Percentiles rank a stretch among this genome's conserved stretches.
phyloP scores from a whole-genome alignment of 2,113 vertebrate species.

The Tricholaema leucomelas region DNA sequence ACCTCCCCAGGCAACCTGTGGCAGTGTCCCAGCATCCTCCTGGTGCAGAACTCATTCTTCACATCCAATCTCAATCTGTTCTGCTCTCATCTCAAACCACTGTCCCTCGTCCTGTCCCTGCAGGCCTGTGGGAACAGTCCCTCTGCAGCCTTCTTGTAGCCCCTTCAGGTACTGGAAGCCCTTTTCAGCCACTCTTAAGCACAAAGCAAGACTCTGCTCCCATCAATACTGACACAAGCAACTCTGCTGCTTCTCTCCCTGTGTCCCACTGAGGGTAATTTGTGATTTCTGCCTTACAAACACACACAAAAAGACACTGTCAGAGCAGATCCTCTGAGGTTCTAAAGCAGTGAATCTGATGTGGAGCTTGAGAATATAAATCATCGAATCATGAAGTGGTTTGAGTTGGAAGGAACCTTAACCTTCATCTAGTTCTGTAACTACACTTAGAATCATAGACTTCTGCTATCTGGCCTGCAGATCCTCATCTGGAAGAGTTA shows the following conservation, averaged over 20 bases:
- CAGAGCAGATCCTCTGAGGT: not conserved
- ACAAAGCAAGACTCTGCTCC: not conserved
- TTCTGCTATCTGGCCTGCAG: not conserved
- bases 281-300: not conserved
- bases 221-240: accelerated
- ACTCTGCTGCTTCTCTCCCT: not conserved
- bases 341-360: not conserved
- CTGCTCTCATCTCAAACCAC: too few species aligned
- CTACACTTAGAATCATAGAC: not conserved
- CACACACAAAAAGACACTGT: not conserved
- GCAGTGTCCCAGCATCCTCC: too few species aligned
- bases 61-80: too few species aligned
- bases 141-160: too few species aligned
- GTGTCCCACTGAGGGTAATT: not conserved
- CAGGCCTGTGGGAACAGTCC: too few species aligned
- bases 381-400: too few species aligned
- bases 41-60: too few species aligned
- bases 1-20: too few species aligned
- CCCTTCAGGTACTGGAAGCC: not conserved
- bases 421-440: not conserved
- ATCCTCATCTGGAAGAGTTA: not conserved
- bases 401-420: too few species aligned
- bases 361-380: not conserved
- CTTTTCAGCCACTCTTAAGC: not conserved
- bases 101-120: too few species aligned